phyloP scores from a whole-genome alignment of 2,888 invertebrate species.

The Myathropa florea region DNA sequence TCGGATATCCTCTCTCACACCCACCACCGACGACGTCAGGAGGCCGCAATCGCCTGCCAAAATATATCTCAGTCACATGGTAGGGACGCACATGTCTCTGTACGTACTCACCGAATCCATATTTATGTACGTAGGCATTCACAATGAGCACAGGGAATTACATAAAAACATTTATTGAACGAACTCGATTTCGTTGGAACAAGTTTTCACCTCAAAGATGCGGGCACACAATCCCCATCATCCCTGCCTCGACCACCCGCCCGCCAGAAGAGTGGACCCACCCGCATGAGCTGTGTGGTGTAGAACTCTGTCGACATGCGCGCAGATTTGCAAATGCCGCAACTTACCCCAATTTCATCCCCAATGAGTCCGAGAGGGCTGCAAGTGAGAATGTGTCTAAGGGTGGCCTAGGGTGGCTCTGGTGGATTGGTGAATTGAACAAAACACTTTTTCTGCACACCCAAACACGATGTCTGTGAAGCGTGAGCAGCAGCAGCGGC shows the following conservation, averaged over 20 bases:
- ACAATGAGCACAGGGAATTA: constrained; percentile 8
- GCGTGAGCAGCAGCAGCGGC: constrained; percentile 15
- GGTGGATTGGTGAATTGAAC: constrained; percentile 49
- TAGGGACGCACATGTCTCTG: constrained; percentile 54
- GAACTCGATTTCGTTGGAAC: constrained; percentile 44
- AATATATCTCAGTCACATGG: constrained; percentile 53
- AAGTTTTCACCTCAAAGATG: constrained; percentile 62
- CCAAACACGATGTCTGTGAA: background rate
- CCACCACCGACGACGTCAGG: background rate
- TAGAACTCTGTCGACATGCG: constrained; percentile 58
- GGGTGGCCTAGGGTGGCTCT: background rate
- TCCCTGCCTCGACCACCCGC: constrained; percentile 8
- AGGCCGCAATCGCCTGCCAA: background rate
- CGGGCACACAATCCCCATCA: constrained; percentile 10
- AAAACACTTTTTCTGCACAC: constrained; percentile 22
- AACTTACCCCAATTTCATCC: constrained; percentile 58
- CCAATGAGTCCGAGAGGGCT: background rate
- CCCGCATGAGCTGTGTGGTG: constrained; percentile 38
- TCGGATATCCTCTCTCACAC: constrained; percentile 1
- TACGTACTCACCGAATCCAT: background rate
- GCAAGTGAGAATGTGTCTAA: background rate
- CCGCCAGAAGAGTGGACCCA: constrained; percentile 12
- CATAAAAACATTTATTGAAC: constrained; percentile 37
- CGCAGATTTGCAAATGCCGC: constrained; percentile 62
- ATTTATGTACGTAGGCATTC: background rate